Evolutionary conservation across 2,888 invertebrate species (phyloP), one percentile per base, ranked within the genome.

Genomic region (Shargacucullia verbasci): DNA sequence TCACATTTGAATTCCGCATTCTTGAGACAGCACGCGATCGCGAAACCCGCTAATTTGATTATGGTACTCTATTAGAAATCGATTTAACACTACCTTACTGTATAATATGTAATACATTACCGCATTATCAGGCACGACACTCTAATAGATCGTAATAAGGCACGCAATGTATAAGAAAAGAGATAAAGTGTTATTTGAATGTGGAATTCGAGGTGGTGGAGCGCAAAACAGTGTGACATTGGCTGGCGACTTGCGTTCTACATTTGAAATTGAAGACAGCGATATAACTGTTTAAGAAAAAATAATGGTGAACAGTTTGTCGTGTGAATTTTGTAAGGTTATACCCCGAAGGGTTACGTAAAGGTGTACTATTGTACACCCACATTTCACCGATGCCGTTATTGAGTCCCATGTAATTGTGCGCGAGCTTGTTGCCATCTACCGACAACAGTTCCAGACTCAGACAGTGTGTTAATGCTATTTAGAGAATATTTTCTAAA

Each of bases 211-310:
- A 40, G 38, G 59, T 60, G 46, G 0, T 29, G 55, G 38, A 41
- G 35, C 39, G 64, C 73, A 82, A 81, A 81, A 82, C 79, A 82
- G 77, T 82, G 80, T 78, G 81, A 82, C 58, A 80, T 56, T 59
- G 64, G 61, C 74, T 73, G 40, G 43, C 29, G 14, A 69, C 79
- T 81, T 81, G 81, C 81, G 83, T 81, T 80, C 84, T 56, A 83
- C 69, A 82, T 85, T 83, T 78, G 70, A 81, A 83, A 83, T 82
- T 78, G 75, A 80, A 82, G 82, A 82, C 83, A 60, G 55, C 61
- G 80, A 84, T 82, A 80, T 71, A 72, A 62, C 15, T 66, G 53
- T 67, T 62, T 45, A 72, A 71, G 58, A 75, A 70, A 77, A 75
- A 79, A 77, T 80, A 8, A 14, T 39, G 0, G 70, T 72, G 59